Evolutionary conservation across 1,140 invertebrate genomes (phyloP).

Genomic region (Macrocentrus cingulum): DNA sequence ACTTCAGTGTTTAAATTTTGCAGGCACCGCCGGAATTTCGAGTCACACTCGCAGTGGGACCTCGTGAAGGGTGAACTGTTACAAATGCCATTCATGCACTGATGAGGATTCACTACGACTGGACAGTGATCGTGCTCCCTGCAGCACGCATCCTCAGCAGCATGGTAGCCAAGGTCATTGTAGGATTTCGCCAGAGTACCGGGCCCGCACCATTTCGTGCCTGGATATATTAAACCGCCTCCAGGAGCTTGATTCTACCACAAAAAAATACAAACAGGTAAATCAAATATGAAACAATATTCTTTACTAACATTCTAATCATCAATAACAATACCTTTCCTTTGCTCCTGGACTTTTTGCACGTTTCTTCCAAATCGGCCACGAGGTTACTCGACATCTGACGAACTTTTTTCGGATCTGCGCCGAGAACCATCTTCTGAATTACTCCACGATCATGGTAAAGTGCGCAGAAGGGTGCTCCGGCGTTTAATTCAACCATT

Average conservation of each 20-base stretch:
- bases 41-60: conserved; percentile 74
- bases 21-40: conserved; percentile 67
- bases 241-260: conserved; percentile 40
- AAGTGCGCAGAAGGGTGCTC: conserved; percentile 63
- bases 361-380: conserved; percentile 63
- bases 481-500: conserved; percentile 66
- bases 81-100: conserved; percentile 68
- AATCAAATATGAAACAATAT: background rate
- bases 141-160: conserved; percentile 72
- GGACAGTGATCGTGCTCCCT: conserved; percentile 77
- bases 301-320: too few species aligned
- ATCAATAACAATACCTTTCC: conserved; percentile 51
- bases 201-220: conserved; percentile 76
- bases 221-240: conserved; percentile 59
- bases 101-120: conserved; percentile 60
- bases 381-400: conserved; percentile 65
- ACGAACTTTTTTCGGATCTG: conserved; percentile 63
- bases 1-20: conserved; percentile 68
- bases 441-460: conserved; percentile 66
- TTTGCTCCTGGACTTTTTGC: conserved; percentile 47
- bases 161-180: conserved; percentile 67
- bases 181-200: conserved; percentile 65
- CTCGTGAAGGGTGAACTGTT: conserved; percentile 70
- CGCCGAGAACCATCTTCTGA: conserved; percentile 62
- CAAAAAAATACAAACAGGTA: conserved; percentile 3